Conservation (phyloP, 2,113 vertebrate species). For the Anseranas semipalmata region DNA sequence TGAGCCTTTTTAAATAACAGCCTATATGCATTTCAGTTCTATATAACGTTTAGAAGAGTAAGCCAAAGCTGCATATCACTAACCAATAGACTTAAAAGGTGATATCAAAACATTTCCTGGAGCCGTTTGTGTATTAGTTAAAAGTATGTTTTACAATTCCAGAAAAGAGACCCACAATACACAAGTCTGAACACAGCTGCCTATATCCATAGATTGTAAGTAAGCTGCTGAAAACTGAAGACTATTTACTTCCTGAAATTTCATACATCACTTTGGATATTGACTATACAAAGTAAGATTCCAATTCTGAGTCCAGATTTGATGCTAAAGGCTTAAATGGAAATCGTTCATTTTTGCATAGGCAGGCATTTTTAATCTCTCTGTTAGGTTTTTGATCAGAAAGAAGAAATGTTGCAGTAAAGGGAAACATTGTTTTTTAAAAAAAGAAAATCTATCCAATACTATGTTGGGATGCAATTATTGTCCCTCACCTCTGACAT, state of each 20-base stretch:
- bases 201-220: background rate
- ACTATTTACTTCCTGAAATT: background rate
- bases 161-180: background rate
- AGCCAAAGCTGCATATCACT: background rate
- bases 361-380: background rate
- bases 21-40: background rate
- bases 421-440: background rate
- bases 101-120: background rate
- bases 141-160: background rate
- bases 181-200: background rate
- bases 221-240: background rate
- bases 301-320: background rate
- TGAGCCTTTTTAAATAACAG: too few species aligned
- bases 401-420: background rate
- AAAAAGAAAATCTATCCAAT: background rate
- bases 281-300: background rate
- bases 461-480: background rate
- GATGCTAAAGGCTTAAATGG: background rate
- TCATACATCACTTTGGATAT: background rate
- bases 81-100: background rate
- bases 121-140: background rate
- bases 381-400: background rate
- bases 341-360: background rate
- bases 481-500: background rate
- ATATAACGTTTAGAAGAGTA: background rate